phyloP scores from a whole-genome alignment of 2,888 invertebrate genomes.

The Megaustenia siamemsis region DNA sequence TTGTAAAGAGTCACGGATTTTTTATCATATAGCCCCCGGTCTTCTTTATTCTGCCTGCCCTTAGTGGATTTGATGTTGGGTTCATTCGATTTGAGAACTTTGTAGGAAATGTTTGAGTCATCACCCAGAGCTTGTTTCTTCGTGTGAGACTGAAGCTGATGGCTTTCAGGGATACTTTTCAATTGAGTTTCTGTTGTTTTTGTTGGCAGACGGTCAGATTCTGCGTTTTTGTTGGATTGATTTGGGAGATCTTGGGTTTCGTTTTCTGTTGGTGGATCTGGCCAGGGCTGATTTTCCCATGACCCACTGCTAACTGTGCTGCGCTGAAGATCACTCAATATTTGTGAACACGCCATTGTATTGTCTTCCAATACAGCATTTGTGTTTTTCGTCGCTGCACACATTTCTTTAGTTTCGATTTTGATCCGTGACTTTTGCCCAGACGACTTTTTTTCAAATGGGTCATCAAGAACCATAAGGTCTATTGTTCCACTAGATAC shows the following conservation, averaged over 20 bases:
- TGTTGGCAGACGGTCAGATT: background rate
- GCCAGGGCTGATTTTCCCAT: slow-evolving; percentile 53
- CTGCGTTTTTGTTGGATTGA: background rate
- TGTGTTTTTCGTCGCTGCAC: background rate
- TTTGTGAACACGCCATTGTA: background rate
- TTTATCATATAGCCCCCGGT: background rate
- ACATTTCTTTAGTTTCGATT: background rate
- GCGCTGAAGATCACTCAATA: slow-evolving; percentile 13
- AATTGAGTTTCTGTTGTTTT: background rate
- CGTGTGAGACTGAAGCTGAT: slow-evolving; percentile 41
- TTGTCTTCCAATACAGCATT: slow-evolving; percentile 43
- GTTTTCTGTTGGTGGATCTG: slow-evolving; percentile 47
- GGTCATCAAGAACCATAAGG: slow-evolving; percentile 42
- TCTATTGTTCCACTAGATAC: slow-evolving; percentile 23
- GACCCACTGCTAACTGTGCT: slow-evolving; percentile 12
- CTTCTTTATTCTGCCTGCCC: background rate
- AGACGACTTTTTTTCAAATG: background rate
- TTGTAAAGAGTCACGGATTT: background rate
- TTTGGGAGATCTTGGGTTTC: slow-evolving; percentile 27
- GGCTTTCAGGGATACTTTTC: slow-evolving; percentile 39
- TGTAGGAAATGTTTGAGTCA: background rate
- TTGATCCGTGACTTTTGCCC: background rate
- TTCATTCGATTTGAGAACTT: background rate
- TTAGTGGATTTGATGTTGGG: background rate
- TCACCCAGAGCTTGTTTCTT: background rate